phyloP scores from a whole-genome alignment of 2,797 vertebrate species.

The Lateolabrax maculatus region DNA sequence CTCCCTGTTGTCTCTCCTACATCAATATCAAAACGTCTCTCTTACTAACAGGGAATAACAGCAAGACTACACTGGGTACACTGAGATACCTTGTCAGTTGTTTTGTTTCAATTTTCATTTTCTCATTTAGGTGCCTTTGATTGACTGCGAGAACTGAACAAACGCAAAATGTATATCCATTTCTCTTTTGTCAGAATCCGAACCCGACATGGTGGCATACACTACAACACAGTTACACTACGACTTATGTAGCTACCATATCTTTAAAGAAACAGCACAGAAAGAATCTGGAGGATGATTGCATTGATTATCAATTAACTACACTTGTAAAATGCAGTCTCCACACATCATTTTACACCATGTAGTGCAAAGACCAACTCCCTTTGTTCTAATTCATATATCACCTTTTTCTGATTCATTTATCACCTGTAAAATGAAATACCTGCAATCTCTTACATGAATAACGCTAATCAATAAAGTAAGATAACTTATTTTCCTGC shows the following conservation, averaged over 20 bases:
- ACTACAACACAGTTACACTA: slow-evolving; percentile 15
- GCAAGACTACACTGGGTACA: slow-evolving; percentile 6
- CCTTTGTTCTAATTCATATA: background rate
- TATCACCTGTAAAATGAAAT: slow-evolving; percentile 36
- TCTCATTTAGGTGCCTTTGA: slow-evolving; percentile 52
- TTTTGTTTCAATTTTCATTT: slow-evolving; percentile 48
- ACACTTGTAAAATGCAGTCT: slow-evolving; percentile 20
- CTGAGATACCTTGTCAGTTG: slow-evolving; percentile 25
- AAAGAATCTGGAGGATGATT: slow-evolving; percentile 62
- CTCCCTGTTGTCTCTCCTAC: slow-evolving; percentile 64
- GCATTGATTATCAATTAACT: slow-evolving; percentile 68
- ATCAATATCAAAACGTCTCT: slow-evolving; percentile 61
- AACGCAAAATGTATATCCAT: slow-evolving; percentile 23
- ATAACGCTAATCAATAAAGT: slow-evolving; percentile 75
- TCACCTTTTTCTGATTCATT: slow-evolving; percentile 57
- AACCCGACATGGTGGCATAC: slow-evolving; percentile 46
- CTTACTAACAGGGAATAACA: slow-evolving; percentile 41
- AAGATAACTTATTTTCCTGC: slow-evolving; percentile 67
- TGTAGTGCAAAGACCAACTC: slow-evolving; percentile 8
- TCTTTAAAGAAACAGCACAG: slow-evolving; percentile 49
- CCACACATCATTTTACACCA: slow-evolving; percentile 8
- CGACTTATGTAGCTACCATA: slow-evolving; percentile 29
- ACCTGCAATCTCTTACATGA: slow-evolving; percentile 41
- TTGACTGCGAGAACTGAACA: slow-evolving; percentile 26
- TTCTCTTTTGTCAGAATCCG: slow-evolving; percentile 23